Percentiles rank a stretch among this genome's conserved stretches.
phyloP scores from a whole-genome alignment of 2,113 vertebrate species.

The Hepsetus odoe region DNA sequence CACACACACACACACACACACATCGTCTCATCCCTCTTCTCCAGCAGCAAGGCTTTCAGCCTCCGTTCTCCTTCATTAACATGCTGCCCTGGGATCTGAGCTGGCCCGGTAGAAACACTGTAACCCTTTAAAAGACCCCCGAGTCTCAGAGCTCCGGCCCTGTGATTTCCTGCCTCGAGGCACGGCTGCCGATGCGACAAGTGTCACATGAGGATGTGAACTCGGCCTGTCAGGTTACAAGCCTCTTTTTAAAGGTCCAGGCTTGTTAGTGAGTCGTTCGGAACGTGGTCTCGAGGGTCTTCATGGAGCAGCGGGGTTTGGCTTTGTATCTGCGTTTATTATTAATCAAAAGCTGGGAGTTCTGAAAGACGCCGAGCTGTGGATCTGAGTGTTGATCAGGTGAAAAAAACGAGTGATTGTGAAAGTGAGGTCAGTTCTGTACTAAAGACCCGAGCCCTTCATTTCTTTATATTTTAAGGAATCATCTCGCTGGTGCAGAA shows the following conservation, averaged over 20 bases:
- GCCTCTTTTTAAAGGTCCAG: not conserved
- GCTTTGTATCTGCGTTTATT: not conserved
- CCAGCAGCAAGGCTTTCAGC: not conserved
- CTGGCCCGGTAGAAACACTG: too few species aligned
- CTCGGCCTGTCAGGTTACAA: not conserved
- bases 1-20: slow-evolving; percentile 10
- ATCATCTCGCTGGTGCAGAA: too few species aligned
- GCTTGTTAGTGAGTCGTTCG: not conserved
- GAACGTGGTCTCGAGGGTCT: not conserved
- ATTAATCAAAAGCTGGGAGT: not conserved
- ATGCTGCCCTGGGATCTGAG: too few species aligned
- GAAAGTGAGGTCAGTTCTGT: too few species aligned
- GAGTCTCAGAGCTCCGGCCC: not conserved
- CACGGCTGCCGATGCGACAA: not conserved
- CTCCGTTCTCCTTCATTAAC: slow-evolving; percentile 9
- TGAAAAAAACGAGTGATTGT: too few species aligned
- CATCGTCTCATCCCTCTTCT: not conserved
- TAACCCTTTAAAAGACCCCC: too few species aligned
- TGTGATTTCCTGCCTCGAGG: not conserved
- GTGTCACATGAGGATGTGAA: not conserved
- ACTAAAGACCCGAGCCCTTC: too few species aligned
- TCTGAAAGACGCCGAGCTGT: not conserved
- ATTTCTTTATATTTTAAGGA: too few species aligned
- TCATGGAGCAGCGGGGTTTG: not conserved
- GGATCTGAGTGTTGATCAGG: not conserved